Conservation (phyloP, 2,113 vertebrate species). For the Plestiodon gilberti region DNA sequence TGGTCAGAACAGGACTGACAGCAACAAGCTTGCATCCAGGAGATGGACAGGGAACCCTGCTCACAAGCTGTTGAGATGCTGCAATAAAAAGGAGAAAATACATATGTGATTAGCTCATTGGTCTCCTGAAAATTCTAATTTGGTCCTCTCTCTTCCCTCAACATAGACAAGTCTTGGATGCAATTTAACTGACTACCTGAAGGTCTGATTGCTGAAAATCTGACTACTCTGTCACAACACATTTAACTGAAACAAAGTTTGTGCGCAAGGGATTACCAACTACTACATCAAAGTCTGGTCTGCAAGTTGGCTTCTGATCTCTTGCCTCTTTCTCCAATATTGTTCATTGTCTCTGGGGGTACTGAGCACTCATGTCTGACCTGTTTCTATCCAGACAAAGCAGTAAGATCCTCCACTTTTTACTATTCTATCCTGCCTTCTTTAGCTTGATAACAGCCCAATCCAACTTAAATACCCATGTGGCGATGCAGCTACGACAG, state of each 20-base stretch:
- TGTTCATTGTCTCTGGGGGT: not conserved
- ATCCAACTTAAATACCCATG: too few species aligned
- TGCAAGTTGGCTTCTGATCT: not conserved
- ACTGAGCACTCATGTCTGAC: not conserved
- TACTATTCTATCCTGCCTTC: not conserved
- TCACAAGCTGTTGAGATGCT: constrained; percentile 82
- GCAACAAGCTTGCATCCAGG: constrained; percentile 81
- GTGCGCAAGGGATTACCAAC: not conserved
- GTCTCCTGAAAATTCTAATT: constrained; percentile 7
- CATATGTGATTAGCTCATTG: not conserved
- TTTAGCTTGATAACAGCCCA: not conserved
- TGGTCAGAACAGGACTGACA: constrained; percentile 65
- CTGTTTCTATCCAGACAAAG: not conserved
- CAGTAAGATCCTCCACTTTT: not conserved
- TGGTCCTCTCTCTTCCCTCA: not conserved
- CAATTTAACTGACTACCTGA: not conserved
- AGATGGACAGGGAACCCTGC: constrained; percentile 7
- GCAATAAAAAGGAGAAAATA: not conserved
- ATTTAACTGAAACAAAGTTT: not conserved
- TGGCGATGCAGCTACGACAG: too few species aligned
- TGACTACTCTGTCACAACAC: not conserved
- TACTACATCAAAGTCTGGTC: not conserved
- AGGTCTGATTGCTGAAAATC: not conserved
- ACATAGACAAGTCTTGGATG: not conserved
- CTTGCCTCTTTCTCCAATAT: too few species aligned